These are phyloP conservation scores for Apodemia hepburni DNA, from an alignment of 2,888 invertebrate species.

Conservation along the genomic window DNA sequence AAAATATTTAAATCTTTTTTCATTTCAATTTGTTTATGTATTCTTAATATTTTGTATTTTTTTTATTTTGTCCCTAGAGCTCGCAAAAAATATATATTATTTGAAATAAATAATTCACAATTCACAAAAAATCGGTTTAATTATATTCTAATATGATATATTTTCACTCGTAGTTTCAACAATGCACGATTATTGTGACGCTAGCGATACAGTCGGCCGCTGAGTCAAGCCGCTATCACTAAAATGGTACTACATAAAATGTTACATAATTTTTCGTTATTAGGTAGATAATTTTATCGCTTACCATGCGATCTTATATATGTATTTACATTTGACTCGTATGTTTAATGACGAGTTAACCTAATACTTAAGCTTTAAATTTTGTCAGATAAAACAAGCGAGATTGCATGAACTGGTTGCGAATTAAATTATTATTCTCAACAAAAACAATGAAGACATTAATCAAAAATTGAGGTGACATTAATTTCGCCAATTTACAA, in stretches of 20 bases:
- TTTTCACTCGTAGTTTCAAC: background rate
- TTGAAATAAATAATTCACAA: background rate
- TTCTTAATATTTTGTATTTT: too few species aligned
- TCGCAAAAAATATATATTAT: too few species aligned
- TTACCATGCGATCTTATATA: constrained; percentile 36
- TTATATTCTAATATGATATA: background rate
- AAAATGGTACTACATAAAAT: constrained; percentile 42
- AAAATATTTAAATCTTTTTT: background rate
- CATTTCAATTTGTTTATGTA: background rate
- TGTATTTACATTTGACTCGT: constrained; percentile 22
- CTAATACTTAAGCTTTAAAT: constrained; percentile 18
- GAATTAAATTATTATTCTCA: constrained; percentile 14
- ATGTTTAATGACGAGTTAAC: constrained; percentile 19
- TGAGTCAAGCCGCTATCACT: constrained; percentile 52
- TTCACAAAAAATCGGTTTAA: background rate
- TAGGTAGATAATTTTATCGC: constrained; percentile 51
- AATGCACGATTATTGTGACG: constrained; percentile 22
- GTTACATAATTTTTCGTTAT: constrained; percentile 64
- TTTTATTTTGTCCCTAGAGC: too few species aligned
- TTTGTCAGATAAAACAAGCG: constrained; percentile 12
- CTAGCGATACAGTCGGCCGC: constrained; percentile 42
- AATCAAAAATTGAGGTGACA: constrained; percentile 32
- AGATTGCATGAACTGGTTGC: constrained; percentile 5
- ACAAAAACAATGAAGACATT: constrained; percentile 28
- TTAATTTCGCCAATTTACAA: constrained; percentile 33